Conservation (phyloP, 2,797 vertebrate genomes). For the Poeciliopsis infans region DNA sequence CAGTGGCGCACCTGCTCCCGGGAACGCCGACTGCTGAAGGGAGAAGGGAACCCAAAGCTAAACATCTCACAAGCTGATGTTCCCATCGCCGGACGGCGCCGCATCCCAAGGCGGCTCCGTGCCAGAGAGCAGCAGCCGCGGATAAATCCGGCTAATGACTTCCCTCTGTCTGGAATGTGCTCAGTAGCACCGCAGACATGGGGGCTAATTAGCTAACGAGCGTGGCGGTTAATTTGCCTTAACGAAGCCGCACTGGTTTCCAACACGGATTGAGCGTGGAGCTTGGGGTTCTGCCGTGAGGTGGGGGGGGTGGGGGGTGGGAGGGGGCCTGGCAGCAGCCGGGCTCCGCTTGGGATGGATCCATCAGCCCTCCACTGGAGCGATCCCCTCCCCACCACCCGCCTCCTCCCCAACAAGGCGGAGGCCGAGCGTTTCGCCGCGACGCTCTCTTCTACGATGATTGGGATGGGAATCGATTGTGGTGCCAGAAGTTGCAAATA, state of each 20-base stretch:
- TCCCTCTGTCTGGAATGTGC: constrained; percentile 83
- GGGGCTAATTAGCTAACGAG: constrained; percentile 86
- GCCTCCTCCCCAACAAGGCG: background rate
- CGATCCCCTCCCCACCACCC: constrained; percentile 43
- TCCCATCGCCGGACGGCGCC: constrained; percentile 48
- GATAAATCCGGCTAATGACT: constrained; percentile 84
- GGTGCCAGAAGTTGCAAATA: constrained; percentile 55
- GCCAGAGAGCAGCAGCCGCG: constrained; percentile 70
- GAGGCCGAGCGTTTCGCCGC: background rate
- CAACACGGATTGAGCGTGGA: constrained; percentile 71
- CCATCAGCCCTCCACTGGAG: constrained; percentile 46
- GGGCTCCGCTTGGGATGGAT: constrained; percentile 64
- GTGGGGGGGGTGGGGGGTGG: constrained; percentile 50
- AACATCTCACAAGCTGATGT: constrained; percentile 50
- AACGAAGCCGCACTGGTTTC: constrained; percentile 80
- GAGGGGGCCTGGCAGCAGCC: constrained; percentile 65
- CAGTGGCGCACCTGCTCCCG: constrained; percentile 64
- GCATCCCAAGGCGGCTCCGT: constrained; percentile 57
- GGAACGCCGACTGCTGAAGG: constrained; percentile 29
- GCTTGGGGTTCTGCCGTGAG: constrained; percentile 38
- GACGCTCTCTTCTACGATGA: constrained; percentile 18
- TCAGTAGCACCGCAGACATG: constrained; percentile 78
- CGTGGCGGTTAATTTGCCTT: constrained; percentile 85
- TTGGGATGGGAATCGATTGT: constrained; percentile 64
- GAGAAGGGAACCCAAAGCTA: constrained; percentile 4